A percentile compares a stretch with the other conserved stretches of the same genome.
phyloP scores from a whole-genome alignment of 2,113 vertebrate species.

The Ovis aries region DNA sequence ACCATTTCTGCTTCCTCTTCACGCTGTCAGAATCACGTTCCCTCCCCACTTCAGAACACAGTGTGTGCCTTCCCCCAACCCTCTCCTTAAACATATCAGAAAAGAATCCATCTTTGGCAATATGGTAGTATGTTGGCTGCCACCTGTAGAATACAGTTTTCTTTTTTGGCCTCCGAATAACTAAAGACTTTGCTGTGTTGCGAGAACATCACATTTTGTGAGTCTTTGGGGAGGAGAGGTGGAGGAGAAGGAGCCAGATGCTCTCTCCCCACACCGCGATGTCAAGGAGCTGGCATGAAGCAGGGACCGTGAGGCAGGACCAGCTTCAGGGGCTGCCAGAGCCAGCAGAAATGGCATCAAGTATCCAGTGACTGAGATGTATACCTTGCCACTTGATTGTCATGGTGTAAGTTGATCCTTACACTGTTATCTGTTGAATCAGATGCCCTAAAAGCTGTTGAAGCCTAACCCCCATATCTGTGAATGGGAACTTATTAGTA shows the following conservation, averaged over 20 bases:
- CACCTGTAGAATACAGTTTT: background rate
- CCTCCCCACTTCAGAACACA: background rate
- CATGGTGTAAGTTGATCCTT: background rate
- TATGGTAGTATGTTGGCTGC: background rate
- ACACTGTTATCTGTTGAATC: background rate
- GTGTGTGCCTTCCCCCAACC: background rate
- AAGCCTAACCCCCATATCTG: background rate
- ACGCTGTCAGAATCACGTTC: background rate
- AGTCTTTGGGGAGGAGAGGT: background rate
- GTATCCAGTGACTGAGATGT: background rate
- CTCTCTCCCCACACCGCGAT: background rate
- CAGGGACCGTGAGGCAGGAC: background rate
- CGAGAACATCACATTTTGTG: background rate
- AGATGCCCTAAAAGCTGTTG: background rate
- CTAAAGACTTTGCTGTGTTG: background rate
- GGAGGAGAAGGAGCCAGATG: background rate
- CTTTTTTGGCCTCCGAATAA: background rate
- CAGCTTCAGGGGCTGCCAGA: background rate
- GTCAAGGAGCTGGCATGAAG: background rate
- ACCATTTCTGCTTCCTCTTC: background rate
- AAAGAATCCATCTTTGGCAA: background rate
- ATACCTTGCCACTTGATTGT: background rate
- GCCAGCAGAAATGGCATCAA: background rate
- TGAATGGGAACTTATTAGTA: background rate
- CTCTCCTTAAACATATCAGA: background rate